A percentile compares a stretch with the other conserved stretches of the same genome.
These are phyloP conservation scores for Ciona savignyi DNA, from an alignment of 23 tunicate species.

Conservation along the genomic window DNA sequence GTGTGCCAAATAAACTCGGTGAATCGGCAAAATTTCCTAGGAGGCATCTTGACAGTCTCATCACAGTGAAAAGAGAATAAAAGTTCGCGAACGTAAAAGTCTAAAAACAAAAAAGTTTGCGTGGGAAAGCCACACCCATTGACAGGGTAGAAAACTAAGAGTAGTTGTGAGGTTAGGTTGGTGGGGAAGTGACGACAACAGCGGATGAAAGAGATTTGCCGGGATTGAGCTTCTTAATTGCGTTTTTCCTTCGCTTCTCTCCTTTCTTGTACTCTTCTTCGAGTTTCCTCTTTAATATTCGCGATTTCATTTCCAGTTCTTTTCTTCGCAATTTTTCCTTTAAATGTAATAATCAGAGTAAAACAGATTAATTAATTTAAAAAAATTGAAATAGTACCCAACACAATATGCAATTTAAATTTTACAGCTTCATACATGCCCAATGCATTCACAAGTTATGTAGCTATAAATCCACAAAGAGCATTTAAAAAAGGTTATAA, in stretches of 20 bases:
- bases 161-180: background rate
- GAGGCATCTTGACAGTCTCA: background rate
- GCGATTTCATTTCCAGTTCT: conserved; percentile 69
- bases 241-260: conserved; percentile 69
- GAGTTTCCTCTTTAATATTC: conserved; percentile 66
- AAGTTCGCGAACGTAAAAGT: too few relatives aligned
- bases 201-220: conserved; percentile 41
- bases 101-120: too few relatives aligned
- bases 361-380: too few relatives aligned
- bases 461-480: background rate
- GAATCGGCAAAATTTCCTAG: background rate
- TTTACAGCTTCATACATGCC: too few relatives aligned
- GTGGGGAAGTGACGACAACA: conserved; percentile 24
- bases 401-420: too few relatives aligned
- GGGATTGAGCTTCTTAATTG: conserved; percentile 41
- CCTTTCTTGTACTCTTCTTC: conserved; percentile 71
- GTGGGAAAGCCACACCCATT: too few relatives aligned
- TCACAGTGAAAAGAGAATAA: background rate
- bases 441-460: background rate
- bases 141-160: too few relatives aligned
- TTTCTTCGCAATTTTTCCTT: conserved; percentile 64
- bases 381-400: too few relatives aligned
- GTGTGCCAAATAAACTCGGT: background rate
- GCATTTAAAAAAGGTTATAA: too few relatives aligned
- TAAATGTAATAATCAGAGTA: too few relatives aligned